phyloP scores from a whole-genome alignment of 2,113 vertebrate species.

The Prinia subflava region DNA sequence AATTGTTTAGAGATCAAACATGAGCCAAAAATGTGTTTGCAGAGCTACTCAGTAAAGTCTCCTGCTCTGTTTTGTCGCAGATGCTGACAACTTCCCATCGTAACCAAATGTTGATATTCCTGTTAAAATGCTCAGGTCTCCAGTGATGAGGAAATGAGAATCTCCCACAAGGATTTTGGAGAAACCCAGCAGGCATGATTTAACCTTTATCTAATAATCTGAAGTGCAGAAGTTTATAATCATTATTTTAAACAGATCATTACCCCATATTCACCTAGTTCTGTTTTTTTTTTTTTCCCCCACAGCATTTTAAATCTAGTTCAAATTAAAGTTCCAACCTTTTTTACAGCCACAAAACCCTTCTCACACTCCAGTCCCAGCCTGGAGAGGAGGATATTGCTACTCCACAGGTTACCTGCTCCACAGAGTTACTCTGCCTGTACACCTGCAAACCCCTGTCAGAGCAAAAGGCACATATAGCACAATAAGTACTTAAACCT shows the following conservation, averaged over 20 bases:
- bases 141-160: background rate
- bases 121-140: background rate
- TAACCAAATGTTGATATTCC: background rate
- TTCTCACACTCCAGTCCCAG: background rate
- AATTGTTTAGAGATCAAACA: background rate
- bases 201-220: background rate
- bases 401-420: background rate
- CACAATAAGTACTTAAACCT: conserved; percentile 50
- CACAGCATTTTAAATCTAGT: background rate
- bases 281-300: background rate
- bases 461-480: background rate
- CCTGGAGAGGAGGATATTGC: background rate
- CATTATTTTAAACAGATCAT: background rate
- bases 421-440: background rate
- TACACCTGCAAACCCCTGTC: background rate
- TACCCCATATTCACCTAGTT: background rate
- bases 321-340: background rate
- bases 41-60: background rate
- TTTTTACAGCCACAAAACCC: background rate
- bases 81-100: too few relatives aligned
- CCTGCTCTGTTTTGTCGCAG: background rate
- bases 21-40: background rate
- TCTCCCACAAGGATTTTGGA: background rate
- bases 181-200: accelerated
- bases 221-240: background rate